Evolutionary conservation across 2,797 vertebrate genomes (phyloP).

Genomic region (Micropoecilia bifurca): DNA sequence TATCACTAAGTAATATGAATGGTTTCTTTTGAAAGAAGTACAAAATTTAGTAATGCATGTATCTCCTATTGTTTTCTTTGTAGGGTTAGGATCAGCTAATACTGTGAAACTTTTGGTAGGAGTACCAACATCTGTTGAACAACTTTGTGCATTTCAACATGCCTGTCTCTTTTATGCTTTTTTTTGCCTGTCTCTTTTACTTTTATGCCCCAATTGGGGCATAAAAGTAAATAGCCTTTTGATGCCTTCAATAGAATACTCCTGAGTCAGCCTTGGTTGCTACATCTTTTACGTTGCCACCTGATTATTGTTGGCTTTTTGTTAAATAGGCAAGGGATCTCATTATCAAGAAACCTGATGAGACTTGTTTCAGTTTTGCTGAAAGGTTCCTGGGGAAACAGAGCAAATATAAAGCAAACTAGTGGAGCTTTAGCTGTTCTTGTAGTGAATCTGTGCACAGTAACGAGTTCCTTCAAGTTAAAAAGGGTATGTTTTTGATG

Average conservation of each 20-base stretch:
- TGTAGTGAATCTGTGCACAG: neutral
- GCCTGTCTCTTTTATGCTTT: slow-evolving; percentile 13
- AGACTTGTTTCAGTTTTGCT: neutral
- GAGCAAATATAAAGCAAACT: neutral
- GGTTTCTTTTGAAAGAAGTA: neutral
- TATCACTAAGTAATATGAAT: neutral
- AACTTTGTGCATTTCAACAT: neutral
- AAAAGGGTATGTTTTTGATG: neutral
- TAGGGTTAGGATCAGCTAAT: slow-evolving; percentile 1
- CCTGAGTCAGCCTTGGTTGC: slow-evolving; percentile 1
- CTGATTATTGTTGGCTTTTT: slow-evolving; percentile 5
- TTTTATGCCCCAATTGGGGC: too few relatives aligned
- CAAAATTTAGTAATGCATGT: neutral
- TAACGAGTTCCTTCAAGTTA: neutral
- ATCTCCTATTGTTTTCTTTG: slow-evolving; percentile 3
- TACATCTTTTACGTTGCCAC: slow-evolving; percentile 10
- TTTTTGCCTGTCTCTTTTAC: too few relatives aligned
- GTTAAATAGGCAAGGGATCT: neutral
- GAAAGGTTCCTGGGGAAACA: neutral
- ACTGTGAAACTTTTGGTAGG: slow-evolving; percentile 4
- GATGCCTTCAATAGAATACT: neutral
- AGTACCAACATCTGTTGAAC: slow-evolving; percentile 12
- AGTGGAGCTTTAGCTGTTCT: neutral
- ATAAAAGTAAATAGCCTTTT: slow-evolving; percentile 29
- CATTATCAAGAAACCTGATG: neutral